Evolutionary conservation across 2,797 vertebrate genomes (phyloP), one percentile per base, ranked within the genome.

Genomic region (Tamandua tetradactyla): DNA sequence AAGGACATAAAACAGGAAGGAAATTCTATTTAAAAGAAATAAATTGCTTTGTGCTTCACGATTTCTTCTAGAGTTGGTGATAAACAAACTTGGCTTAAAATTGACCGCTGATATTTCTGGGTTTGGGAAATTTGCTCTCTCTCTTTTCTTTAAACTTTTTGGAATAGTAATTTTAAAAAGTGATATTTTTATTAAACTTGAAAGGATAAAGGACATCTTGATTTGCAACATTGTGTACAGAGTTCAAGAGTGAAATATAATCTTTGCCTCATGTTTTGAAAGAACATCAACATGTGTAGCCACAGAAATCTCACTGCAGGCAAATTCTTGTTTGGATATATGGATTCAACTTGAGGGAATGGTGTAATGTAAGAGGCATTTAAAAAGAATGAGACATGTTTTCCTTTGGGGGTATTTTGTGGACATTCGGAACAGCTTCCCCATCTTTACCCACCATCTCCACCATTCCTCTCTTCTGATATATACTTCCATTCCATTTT

Each of bases 281-380:
- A 88, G 37, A 85, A 47, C 6, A 49, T 47, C 35, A 25, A 4
- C 1, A 2, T 59, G 8, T 57, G 37, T 25, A 61, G 30, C 22
- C 12, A 49, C 22, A 55, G 30, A 78, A 91, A 47, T 75, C 14
- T 22, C n/a, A 72, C 11, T 18, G 2, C 14, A 35, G 22, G 59
- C 8, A 72, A 32, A 4, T 3, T 75, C 66, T 79, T 83, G 15
- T 74, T 87, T 88, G 61, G n/a, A 91, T 76, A 42, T 68, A 68
- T 3, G 22, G 15, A 44, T 75, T 87, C 4, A n/a, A 44, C 84
- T 66, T 93, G 30, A 4, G 75, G 14, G 52, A 80, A 2, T 47
- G 1, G 11, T 79, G 27, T 25, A 61, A 57, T 47, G 57, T 30
- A 87, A 20, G 17, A 71, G 5, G 3, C 13, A 4, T 14, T 37